Conservation (phyloP, 2,113 vertebrate species). For the Myrmecophaga tridactyla region DNA sequence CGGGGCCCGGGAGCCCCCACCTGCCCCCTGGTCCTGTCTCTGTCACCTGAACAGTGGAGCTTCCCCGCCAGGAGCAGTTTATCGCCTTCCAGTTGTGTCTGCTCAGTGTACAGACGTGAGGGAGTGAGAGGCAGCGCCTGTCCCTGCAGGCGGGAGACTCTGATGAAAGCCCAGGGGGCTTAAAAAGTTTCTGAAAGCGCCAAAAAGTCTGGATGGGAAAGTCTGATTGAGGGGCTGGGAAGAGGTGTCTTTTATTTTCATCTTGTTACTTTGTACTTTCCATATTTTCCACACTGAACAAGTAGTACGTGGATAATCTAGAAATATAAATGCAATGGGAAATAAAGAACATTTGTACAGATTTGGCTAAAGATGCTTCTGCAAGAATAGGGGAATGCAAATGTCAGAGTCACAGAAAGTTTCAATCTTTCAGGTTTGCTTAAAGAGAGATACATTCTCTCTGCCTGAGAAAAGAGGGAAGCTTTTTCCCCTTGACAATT, state of each 20-base stretch:
- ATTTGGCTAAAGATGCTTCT: too few relatives aligned
- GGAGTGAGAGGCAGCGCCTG: background rate
- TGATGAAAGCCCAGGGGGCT: background rate
- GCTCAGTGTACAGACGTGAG: background rate
- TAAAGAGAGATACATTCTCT: background rate
- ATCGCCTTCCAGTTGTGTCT: background rate
- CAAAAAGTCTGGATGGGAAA: background rate
- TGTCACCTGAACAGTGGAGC: background rate
- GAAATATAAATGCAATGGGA: background rate
- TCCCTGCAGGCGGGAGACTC: background rate
- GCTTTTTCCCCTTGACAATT: accelerated
- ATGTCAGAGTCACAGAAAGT: accelerated
- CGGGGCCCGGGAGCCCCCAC: background rate
- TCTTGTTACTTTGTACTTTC: background rate
- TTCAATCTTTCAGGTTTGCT: too few relatives aligned
- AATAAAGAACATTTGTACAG: background rate
- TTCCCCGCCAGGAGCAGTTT: background rate
- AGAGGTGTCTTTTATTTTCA: background rate
- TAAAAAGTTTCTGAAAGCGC: background rate
- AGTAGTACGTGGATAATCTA: accelerated
- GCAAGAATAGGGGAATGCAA: accelerated
- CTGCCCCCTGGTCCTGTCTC: background rate
- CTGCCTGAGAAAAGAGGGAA: background rate
- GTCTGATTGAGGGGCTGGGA: background rate
- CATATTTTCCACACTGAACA: background rate